Conservation (phyloP, 2,888 invertebrate species). For the Torymus tubicola region DNA sequence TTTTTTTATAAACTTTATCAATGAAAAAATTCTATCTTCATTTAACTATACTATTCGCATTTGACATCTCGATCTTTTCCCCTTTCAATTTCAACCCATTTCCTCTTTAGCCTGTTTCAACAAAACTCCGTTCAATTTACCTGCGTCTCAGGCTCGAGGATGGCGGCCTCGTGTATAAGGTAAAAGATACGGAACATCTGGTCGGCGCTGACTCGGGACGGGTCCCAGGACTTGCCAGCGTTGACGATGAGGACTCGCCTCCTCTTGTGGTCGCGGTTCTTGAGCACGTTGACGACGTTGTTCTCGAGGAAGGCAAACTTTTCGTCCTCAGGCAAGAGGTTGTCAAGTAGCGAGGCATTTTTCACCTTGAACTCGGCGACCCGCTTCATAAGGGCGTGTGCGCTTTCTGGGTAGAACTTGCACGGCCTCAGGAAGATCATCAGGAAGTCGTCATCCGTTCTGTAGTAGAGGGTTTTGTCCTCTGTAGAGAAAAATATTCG, state of each 20-base stretch:
- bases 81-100: not conserved
- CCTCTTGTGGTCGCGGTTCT: constrained; percentile 85
- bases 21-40: too few species aligned
- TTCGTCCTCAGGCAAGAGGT: constrained; percentile 83
- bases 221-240: constrained; percentile 87
- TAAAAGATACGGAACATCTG: constrained; percentile 89
- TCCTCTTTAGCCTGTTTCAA: too few species aligned
- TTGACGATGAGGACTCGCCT: constrained; percentile 86
- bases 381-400: constrained; percentile 87
- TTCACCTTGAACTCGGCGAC: constrained; percentile 87
- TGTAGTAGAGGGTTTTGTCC: constrained; percentile 82
- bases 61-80: not conserved
- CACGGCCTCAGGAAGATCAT: constrained; percentile 88
- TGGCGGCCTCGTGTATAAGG: constrained; percentile 87
- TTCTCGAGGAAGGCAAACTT: constrained; percentile 83
- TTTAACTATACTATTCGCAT: too few species aligned
- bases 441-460: constrained; percentile 87
- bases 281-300: constrained; percentile 87
- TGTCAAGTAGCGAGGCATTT: constrained; percentile 81
- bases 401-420: constrained; percentile 90
- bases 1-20: too few species aligned
- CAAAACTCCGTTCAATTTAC: constrained; percentile 57
- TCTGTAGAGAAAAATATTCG: constrained; percentile 73
- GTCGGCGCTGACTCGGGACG: constrained; percentile 84
- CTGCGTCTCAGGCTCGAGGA: constrained; percentile 87